Evolutionary conservation across 2,113 vertebrate genomes (phyloP).

Genomic region (Paralichthys olivaceus): DNA sequence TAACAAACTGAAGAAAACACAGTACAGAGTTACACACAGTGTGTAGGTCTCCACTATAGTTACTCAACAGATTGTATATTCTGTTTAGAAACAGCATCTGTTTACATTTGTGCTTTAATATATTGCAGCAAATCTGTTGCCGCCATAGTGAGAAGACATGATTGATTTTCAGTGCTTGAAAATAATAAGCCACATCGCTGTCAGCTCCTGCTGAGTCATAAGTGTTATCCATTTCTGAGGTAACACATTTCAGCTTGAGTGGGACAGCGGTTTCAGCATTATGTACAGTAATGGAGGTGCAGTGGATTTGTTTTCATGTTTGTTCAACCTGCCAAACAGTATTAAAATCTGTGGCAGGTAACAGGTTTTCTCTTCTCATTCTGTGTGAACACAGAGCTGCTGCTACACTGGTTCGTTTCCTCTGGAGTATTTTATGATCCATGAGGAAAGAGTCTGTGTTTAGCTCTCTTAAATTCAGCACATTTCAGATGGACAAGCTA

Average conservation of each 20-base stretch:
- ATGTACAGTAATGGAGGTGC: conserved; percentile 22
- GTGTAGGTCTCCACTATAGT: neutral
- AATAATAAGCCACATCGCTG: conserved; percentile 28
- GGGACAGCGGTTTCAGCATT: conserved; percentile 28
- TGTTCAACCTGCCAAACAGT: conserved; percentile 31
- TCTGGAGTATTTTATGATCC: conserved; percentile 24
- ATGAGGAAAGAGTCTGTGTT: neutral
- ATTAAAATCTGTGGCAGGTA: conserved; percentile 32
- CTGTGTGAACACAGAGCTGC: conserved; percentile 9
- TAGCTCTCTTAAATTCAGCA: neutral
- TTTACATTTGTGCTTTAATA: conserved; percentile 31
- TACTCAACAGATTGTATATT: neutral
- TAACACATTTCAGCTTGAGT: conserved; percentile 26
- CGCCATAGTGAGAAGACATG: conserved; percentile 18
- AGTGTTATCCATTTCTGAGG: conserved; percentile 35
- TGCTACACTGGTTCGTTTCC: neutral
- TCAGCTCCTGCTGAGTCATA: conserved; percentile 38
- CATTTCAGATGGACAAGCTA: conserved; percentile 9
- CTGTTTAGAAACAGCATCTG: conserved; percentile 23
- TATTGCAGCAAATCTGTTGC: conserved; percentile 17
- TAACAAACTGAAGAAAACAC: neutral
- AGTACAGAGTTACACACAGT: neutral
- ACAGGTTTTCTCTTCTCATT: conserved; percentile 23
- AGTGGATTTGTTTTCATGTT: conserved; percentile 47
- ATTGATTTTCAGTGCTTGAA: conserved; percentile 46